A percentile compares a stretch with the other conserved stretches of the same genome.
Conservation (phyloP, 2,113 vertebrate genomes). For the Rhizomys pruinosus region DNA sequence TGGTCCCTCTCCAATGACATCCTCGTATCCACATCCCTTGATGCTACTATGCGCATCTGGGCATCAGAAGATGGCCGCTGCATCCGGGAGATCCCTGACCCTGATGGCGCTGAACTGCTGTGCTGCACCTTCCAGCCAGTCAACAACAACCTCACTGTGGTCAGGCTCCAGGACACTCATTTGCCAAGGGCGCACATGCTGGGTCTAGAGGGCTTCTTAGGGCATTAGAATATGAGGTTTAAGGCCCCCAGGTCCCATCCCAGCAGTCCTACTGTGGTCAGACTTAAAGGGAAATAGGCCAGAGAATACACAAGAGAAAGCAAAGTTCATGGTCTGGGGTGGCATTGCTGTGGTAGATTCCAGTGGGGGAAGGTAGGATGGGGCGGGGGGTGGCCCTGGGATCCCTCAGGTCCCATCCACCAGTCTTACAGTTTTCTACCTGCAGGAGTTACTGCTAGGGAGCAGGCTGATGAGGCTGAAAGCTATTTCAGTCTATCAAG, state of each 20-base stretch:
- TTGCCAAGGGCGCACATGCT: background rate
- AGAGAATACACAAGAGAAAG: background rate
- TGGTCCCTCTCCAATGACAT: slow-evolving; percentile 98
- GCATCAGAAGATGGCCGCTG: slow-evolving; percentile 94
- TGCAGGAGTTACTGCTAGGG: background rate
- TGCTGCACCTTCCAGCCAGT: slow-evolving; percentile 97
- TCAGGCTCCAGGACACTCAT: slow-evolving; percentile 69
- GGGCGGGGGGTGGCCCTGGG: background rate
- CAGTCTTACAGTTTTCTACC: slow-evolving; percentile 81
- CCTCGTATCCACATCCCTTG: slow-evolving; percentile 94
- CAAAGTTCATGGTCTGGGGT: background rate
- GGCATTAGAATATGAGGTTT: background rate
- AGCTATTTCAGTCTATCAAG: slow-evolving; percentile 88
- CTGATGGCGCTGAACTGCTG: slow-evolving; percentile 92
- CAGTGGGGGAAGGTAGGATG: fast-evolving
- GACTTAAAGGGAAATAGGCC: slow-evolving; percentile 5
- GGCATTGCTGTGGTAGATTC: background rate
- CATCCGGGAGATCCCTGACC: slow-evolving; percentile 94
- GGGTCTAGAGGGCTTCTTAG: background rate
- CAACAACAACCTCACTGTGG: slow-evolving; percentile 98
- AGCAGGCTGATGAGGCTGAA: background rate
- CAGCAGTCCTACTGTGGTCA: background rate
- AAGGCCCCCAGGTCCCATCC: background rate
- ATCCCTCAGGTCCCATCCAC: slow-evolving; percentile 65
- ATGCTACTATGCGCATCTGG: slow-evolving; percentile 95